phyloP scores from a whole-genome alignment of 1,140 invertebrate species.

The Trichogramma pretiosum region DNA sequence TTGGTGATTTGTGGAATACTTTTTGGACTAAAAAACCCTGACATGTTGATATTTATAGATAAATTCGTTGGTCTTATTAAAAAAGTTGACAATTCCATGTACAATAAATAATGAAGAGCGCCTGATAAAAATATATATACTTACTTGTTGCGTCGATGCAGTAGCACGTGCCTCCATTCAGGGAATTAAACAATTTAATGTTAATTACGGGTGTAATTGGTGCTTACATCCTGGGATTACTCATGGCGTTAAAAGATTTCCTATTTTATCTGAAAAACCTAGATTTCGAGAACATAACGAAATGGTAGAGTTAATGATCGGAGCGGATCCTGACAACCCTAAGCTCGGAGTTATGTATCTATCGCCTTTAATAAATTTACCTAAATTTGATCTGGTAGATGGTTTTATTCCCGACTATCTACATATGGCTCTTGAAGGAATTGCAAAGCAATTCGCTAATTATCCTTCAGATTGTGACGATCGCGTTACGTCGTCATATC shows the following conservation, averaged over 20 bases:
- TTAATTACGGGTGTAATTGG: not conserved
- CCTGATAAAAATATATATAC: not conserved
- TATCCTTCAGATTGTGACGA: not conserved
- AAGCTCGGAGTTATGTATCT: not conserved
- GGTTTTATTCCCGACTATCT: conserved; percentile 3
- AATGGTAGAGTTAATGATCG: not conserved
- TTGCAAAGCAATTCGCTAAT: not conserved
- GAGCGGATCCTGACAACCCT: not conserved
- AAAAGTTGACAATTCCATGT: not conserved
- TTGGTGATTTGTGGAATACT: not conserved
- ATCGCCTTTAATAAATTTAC: not conserved
- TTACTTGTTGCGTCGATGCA: not conserved
- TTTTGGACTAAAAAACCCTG: not conserved
- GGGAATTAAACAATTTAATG: conserved; percentile 1
- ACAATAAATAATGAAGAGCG: not conserved
- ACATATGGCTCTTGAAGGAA: not conserved
- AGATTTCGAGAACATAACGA: not conserved
- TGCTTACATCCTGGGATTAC: not conserved
- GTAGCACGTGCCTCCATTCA: not conserved
- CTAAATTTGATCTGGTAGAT: not conserved
- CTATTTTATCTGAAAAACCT: not conserved
- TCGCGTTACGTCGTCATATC: too few relatives aligned
- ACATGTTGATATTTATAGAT: not conserved
- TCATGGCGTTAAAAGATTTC: not conserved
- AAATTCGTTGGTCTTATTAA: not conserved